A percentile compares a stretch with the other conserved stretches of the same genome.
These are phyloP conservation scores for Gyps fulvus DNA, from an alignment of 2,113 vertebrate genomes.

Conservation along the genomic window DNA sequence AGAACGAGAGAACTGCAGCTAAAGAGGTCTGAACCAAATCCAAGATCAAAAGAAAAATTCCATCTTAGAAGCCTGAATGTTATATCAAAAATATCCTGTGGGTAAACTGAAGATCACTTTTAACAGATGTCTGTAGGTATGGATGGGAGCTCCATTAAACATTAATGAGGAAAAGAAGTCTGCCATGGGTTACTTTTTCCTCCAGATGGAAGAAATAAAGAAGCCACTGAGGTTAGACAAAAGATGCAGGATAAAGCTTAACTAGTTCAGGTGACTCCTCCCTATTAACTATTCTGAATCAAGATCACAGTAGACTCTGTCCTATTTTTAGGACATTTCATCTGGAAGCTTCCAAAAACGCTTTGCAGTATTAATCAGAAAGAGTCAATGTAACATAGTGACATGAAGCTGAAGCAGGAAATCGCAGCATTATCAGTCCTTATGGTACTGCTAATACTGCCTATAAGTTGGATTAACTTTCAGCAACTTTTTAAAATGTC, in stretches of 20 bases:
- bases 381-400: not conserved
- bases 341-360: not conserved
- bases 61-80: not conserved
- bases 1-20: not conserved
- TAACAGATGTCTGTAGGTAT: not conserved
- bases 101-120: not conserved
- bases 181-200: not conserved
- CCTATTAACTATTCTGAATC: not conserved
- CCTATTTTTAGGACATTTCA: not conserved
- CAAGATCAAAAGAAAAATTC: conserved; percentile 40
- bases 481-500: not conserved
- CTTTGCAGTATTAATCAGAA: not conserved
- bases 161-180: not conserved
- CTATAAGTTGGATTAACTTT: not conserved
- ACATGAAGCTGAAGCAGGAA: not conserved
- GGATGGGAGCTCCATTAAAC: not conserved
- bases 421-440: not conserved
- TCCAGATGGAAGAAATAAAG: not conserved
- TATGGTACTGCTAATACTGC: not conserved
- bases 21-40: conserved; percentile 19
- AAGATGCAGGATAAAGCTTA: not conserved
- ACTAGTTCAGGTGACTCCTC: not conserved
- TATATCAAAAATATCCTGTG: not conserved
- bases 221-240: not conserved
- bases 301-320: not conserved